Conservation (phyloP, 2,113 vertebrate species). For the Notechis scutatus region DNA sequence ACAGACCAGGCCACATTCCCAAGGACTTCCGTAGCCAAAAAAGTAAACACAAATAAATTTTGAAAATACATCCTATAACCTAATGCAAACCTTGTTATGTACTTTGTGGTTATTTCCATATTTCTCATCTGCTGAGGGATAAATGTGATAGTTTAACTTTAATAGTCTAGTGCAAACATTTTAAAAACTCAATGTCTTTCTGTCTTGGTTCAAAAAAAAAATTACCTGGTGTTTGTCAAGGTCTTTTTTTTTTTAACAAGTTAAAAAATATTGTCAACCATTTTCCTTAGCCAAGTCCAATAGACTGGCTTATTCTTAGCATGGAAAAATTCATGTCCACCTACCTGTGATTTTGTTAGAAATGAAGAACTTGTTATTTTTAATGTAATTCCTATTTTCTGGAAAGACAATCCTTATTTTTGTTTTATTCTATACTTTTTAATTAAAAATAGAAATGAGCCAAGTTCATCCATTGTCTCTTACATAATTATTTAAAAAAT, state of each 20-base stretch:
- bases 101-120: not conserved
- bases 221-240: not conserved
- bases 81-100: not conserved
- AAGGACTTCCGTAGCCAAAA: not conserved
- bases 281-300: not conserved
- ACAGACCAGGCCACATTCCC: not conserved
- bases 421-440: not conserved
- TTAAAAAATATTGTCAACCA: not conserved
- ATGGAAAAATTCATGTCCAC: not conserved
- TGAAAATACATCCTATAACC: not conserved
- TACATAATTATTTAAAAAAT: not conserved
- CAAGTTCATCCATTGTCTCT: not conserved
- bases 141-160: not conserved
- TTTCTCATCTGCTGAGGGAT: not conserved
- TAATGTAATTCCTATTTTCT: not conserved
- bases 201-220: not conserved
- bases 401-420: not conserved
- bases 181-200: not conserved
- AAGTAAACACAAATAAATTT: not conserved
- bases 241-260: not conserved
- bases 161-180: not conserved
- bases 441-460: not conserved
- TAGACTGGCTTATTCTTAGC: not conserved
- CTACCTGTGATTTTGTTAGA: not conserved
- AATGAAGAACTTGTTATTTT: not conserved